Evolutionary conservation across 2,113 vertebrate species (phyloP), one percentile per base, ranked within the genome.

Genomic region (Pseudorectes ferrugineus): DNA sequence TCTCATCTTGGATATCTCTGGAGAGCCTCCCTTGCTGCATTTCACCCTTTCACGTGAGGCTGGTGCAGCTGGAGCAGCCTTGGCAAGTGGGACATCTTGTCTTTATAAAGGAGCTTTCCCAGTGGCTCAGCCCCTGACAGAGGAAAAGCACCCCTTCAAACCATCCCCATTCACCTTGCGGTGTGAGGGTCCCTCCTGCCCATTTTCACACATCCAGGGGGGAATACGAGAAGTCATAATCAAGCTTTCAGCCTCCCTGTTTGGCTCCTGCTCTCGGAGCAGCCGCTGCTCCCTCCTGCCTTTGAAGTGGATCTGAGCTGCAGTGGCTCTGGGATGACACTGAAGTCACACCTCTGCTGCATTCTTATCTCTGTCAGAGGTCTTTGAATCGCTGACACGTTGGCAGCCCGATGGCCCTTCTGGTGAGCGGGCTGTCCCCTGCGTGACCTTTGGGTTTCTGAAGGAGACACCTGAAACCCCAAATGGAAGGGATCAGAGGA

Each of bases 241-340:
- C 93, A 35, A 33, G 57, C 74, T 90, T 80, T 76, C 95, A 72
- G 17, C 42, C 28, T 62, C 45, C 13, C 36, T 74, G 78, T 83
- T 85, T 77, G 92, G 23, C 59, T 88, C 31, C 77, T 33, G 23
- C 81, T 57, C 31, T 8, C 1, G 5, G 36, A 71, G n/a, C 11
- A 6, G 86, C 67, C 36, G 23, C 80, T 40, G 81, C 93, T 18
- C 67, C 1, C 12, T 17, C 33, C 25, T 3, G 70, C 94, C 97
- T 98, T 98, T 98, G 98, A 98, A 98, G 97, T 96, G 85, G 55
- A 23, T 89, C 93, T 51, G 65, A 93, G 95, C 92, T 73, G 68
- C 81, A 20, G 95, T 45, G 91, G 94, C 93, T 95, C 76, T 40
- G 96, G 48, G 96, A 62, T 83, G 96, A 96, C 97, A 86, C 95